These are phyloP conservation scores for Gryon sp. DNA, from an alignment of 1,140 invertebrate species.

Conservation along the genomic window DNA sequence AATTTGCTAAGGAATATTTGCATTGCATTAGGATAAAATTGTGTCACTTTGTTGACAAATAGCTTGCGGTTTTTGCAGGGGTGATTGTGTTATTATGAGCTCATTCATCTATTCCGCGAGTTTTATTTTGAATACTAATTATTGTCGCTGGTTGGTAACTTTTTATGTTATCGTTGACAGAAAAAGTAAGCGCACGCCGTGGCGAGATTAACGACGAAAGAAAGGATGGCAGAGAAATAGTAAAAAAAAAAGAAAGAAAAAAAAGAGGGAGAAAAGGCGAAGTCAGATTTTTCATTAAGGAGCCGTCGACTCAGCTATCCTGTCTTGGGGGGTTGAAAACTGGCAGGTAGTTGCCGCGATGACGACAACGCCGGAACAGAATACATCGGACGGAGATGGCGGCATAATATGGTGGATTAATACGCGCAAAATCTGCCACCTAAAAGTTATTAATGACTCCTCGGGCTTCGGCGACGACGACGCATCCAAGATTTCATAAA, in stretches of 20 bases:
- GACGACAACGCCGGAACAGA: conserved; percentile 60
- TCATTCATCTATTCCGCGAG: conserved; percentile 34
- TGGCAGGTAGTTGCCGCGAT: conserved; percentile 61
- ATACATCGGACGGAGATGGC: conserved; percentile 65
- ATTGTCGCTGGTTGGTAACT: conserved; percentile 45
- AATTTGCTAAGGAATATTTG: no score
- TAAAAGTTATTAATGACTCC: conserved; percentile 80
- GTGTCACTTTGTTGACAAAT: no score
- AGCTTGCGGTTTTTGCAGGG: no score
- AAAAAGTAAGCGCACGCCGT: conserved; percentile 32
- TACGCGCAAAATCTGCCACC: conserved; percentile 79
- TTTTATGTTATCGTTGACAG: conserved; percentile 58
- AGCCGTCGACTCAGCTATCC: conserved; percentile 79
- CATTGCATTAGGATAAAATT: no score
- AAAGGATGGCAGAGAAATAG: conserved; percentile 23
- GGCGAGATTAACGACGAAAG: conserved; percentile 61
- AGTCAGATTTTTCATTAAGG: conserved; percentile 79
- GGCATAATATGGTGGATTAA: conserved; percentile 79
- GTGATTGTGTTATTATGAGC: conserved; percentile 16
- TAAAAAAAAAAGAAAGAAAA: conserved; percentile 33
- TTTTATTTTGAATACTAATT: conserved; percentile 61
- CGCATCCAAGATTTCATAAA: conserved; percentile 78
- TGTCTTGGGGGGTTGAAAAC: conserved; percentile 66
- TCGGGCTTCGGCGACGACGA: conserved; percentile 66
- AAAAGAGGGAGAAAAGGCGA: conserved; percentile 43